These are phyloP conservation scores for Steinernema khuongi DNA, from an alignment of 1,140 invertebrate genomes.

Conservation along the genomic window DNA sequence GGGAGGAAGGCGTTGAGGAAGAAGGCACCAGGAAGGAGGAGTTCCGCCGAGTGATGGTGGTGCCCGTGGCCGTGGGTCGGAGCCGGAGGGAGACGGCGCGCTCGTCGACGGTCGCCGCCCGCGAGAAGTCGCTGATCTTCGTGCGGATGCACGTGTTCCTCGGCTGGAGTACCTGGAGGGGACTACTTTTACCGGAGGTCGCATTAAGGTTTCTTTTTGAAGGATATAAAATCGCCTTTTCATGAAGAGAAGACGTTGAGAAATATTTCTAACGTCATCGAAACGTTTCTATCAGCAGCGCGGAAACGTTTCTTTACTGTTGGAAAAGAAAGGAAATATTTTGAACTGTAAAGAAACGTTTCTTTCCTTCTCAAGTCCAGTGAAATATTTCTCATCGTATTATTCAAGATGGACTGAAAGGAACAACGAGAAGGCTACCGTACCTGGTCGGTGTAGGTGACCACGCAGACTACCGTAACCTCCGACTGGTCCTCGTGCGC, in stretches of 20 bases:
- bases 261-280: no score
- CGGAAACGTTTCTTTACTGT: no score
- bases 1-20: not conserved
- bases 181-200: not conserved
- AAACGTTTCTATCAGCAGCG: no score
- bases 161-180: slow-evolving; percentile 29
- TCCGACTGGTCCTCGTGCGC: slow-evolving; percentile 26
- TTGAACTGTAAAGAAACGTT: no score
- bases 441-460: slow-evolving; percentile 45
- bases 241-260: no score
- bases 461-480: slow-evolving; percentile 34
- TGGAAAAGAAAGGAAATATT: no score
- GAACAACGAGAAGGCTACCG: not conserved
- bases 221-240: no score
- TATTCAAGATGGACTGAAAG: not conserved
- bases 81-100: slow-evolving; percentile 35
- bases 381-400: not conserved
- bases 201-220: no score
- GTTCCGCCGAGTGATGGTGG: slow-evolving; percentile 7
- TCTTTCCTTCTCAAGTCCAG: no score
- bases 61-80: slow-evolving; percentile 34
- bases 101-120: slow-evolving; percentile 33
- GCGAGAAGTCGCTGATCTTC: slow-evolving; percentile 26
- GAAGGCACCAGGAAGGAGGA: slow-evolving; percentile 1
- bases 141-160: slow-evolving; percentile 43